A percentile compares a stretch with the other conserved stretches of the same genome.
Evolutionary conservation across 2,113 vertebrate genomes (phyloP).

Genomic region (Xyliphius kryptos): DNA sequence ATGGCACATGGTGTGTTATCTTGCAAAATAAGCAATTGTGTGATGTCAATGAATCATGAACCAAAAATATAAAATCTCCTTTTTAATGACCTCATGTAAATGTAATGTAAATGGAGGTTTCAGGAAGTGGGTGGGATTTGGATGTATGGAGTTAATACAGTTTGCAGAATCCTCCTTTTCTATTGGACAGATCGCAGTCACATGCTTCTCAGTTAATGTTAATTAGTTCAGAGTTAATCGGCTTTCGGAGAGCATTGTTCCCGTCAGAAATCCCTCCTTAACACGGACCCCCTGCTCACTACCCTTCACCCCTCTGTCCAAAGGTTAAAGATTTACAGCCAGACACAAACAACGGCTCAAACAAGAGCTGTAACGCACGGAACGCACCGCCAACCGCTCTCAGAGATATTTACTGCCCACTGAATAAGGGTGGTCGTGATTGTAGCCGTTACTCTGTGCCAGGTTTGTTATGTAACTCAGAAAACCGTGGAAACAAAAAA

Average conservation of each 20-base stretch:
- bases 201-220: constrained; percentile 14
- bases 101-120: neutral
- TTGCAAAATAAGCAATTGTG: no score
- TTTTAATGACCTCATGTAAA: no score
- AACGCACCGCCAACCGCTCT: no score
- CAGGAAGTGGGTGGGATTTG: neutral
- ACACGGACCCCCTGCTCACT: constrained; percentile 9
- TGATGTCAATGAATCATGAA: no score
- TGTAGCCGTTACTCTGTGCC: no score
- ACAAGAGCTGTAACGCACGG: neutral
- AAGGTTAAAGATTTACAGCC: constrained; percentile 24
- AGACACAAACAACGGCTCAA: neutral
- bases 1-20: no score
- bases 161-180: constrained; percentile 10
- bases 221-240: constrained; percentile 37
- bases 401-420: no score
- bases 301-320: constrained; percentile 4
- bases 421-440: no score
- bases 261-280: constrained; percentile 3
- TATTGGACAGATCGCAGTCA: constrained; percentile 3
- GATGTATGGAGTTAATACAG: neutral
- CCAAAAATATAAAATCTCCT: no score
- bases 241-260: constrained; percentile 9
- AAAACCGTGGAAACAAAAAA: no score
- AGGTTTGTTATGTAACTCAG: no score